Evolutionary conservation across 1,140 invertebrate genomes (phyloP), one percentile per base, ranked within the genome.

Genomic region (Berghia stephanieae): DNA sequence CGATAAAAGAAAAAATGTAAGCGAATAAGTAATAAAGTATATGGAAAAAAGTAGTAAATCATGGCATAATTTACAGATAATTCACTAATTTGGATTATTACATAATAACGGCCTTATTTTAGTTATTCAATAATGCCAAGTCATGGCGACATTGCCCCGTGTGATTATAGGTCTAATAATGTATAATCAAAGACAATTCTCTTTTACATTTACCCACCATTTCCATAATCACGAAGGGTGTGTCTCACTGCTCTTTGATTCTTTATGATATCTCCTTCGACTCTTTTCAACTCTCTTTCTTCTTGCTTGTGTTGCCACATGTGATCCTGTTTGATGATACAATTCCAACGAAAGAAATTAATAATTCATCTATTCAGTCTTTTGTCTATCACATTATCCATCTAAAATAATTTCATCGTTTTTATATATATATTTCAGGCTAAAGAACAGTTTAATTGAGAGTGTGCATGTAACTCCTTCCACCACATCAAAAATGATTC

Each of bases 221-320:
- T 87, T 81, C 88, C 87, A 83, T 84, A 89, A 78, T 88, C 86
- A 78, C 87, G 78, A 3, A 89, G 79, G 34, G 87, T 83, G 68
- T 86, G 86, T 73, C 86, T 68, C 18, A 89, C 86, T 57, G 85
- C 78, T 38, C 84, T 78, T 70, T 88, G 86, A 52, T 89, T 88
- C 74, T 89, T 89, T 36, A 88, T 83, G 21, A 89, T 87, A 68
- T 89, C 88, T 36, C 88, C 88, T 79, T 89, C 88, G 52, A 82
- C 78, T 49, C 88, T 78, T 55, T 89, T 89, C 46, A 89, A 72
- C 79, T 87, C 88, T 73, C 88, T 75, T 74, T 89, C 88, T 71
- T 87, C 85, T 70, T 89, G 88, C 78, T 89, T 89, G 70, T 88
- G 86, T 81, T 88, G 86, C 84, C 88, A 89, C 88, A 89, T 89